These are phyloP conservation scores for Mus spicilegus DNA, from an alignment of 2,113 vertebrate genomes.

Conservation along the genomic window DNA sequence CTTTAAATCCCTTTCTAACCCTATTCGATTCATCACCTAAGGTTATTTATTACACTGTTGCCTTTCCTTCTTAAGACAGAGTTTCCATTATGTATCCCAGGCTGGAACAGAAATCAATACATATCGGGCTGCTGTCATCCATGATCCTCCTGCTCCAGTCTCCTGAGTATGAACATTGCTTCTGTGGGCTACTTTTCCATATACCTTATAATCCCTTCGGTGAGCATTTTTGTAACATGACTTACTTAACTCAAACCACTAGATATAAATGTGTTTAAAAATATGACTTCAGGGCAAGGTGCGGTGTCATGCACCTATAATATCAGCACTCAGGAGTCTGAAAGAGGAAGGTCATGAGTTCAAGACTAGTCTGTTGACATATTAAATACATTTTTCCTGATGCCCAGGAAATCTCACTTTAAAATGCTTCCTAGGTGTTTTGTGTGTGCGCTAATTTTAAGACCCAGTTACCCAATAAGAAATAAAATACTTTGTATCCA, in stretches of 20 bases:
- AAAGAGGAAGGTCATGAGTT: background rate
- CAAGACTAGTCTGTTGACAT: background rate
- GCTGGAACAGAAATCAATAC: background rate
- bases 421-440: background rate
- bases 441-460: background rate
- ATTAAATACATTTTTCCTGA: background rate
- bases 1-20: background rate
- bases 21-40: background rate
- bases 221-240: background rate
- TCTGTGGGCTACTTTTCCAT: background rate
- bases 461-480: background rate
- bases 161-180: background rate
- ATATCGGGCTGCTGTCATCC: background rate
- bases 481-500: background rate
- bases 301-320: background rate
- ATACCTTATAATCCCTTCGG: background rate
- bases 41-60: background rate
- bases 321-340: background rate
- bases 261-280: conserved; percentile 19
- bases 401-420: background rate
- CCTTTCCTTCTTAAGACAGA: background rate
- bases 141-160: no score
- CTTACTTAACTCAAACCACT: background rate
- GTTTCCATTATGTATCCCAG: background rate
- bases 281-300: background rate